Evolutionary conservation across 2,888 invertebrate genomes (phyloP), one percentile per base, ranked within the genome.

Genomic region (Drosophila monieri): DNA sequence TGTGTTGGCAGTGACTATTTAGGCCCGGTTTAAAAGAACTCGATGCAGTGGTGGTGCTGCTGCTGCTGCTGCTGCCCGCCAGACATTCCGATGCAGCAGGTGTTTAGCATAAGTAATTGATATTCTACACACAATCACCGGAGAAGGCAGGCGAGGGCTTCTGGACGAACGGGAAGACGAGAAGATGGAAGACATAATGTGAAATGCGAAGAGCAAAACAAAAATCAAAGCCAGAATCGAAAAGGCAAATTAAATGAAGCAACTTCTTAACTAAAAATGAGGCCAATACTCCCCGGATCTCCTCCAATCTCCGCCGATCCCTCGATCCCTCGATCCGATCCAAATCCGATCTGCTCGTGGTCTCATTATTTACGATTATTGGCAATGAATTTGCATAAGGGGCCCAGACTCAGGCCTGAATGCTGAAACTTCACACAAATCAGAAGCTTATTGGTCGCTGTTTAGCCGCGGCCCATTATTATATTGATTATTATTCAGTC

Each of bases 91-190:
- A 85, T 90, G 89, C 87, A 90, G 91, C 91, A 91, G 91, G 91
- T 91, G 91, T 91, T 91, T 91, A 90, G 90, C 90, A 90, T 90
- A 91, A 91, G 91, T 91, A 91, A 91, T 91, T 91, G 90, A 90
- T 90, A 90, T 91, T 90, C 91, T 78, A 81, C 85, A 83, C 89
- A 89, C 89, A 89, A 87, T 86, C 87, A 85, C 73, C 48, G 55
- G 35, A 66, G 60, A 53, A 35, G 37, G 18, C 73, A 43, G 55
- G 27, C 66, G 60, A 53, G 14, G 37, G 18, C 49, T 27, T 27
- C 27, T 27, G 8, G 27, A 27, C 3, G 27, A 27, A 27, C 8
- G 2, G 9, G 8, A 2, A 43, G 46, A 18, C 15, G 37, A 14
- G n/a, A 25, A 25, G 32, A 18, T 8, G 8, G 27, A 2, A 53